Percentiles rank a stretch among this genome's conserved stretches.
Evolutionary conservation across 2,113 vertebrate species (phyloP).

Genomic region (Hippocampus comes): DNA sequence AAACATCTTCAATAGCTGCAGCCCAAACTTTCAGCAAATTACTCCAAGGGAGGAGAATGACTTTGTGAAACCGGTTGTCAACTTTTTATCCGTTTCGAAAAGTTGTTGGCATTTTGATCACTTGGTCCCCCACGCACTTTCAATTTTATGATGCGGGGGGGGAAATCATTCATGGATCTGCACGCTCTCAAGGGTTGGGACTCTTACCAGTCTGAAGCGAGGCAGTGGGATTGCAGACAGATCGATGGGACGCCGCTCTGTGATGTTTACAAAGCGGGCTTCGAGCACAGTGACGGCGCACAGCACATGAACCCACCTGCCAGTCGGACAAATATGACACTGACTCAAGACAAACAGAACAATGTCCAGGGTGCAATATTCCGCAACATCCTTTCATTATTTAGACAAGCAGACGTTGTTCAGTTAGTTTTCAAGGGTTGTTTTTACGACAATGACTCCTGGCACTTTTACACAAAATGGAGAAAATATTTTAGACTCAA

Average conservation of each 20-base stretch:
- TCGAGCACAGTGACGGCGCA: conserved; percentile 95
- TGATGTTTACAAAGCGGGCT: conserved; percentile 92
- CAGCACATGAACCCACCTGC: conserved; percentile 95
- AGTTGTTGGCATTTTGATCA: too few species aligned
- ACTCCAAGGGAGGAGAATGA: too few species aligned
- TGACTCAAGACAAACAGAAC: conserved; percentile 28
- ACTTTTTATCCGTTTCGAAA: too few species aligned
- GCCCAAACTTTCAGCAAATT: too few species aligned
- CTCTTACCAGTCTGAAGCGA: conserved; percentile 87
- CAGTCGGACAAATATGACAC: conserved; percentile 27
- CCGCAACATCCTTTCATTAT: neutral
- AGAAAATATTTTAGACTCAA: neutral
- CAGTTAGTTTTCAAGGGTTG: neutral
- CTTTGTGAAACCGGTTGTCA: too few species aligned
- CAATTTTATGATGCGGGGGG: neutral
- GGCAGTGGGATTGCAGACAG: conserved; percentile 89
- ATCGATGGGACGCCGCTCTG: conserved; percentile 88
- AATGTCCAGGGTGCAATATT: neutral
- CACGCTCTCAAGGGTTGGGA: neutral
- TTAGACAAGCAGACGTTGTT: neutral
- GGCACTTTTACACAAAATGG: neutral
- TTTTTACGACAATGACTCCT: neutral
- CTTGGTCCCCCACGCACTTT: too few species aligned
- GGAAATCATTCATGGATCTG: neutral
- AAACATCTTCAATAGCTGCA: too few species aligned